phyloP scores from a whole-genome alignment of 30 jellyfish, hydroid and myxozoan genomes.

The Turritopsis dohrnii region DNA sequence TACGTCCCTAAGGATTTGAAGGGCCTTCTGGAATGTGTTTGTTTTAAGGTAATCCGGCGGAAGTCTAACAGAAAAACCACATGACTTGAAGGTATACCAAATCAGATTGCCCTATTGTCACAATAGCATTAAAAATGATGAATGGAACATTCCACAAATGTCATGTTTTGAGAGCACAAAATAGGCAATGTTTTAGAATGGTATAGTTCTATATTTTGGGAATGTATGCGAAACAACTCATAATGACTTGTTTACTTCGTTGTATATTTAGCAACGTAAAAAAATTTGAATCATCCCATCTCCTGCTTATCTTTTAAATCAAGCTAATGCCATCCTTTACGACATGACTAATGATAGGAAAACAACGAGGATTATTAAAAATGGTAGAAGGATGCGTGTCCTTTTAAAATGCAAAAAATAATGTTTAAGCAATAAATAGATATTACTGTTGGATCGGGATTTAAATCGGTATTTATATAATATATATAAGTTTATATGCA shows the following conservation, averaged over 20 bases:
- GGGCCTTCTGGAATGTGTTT: neutral
- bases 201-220: neutral
- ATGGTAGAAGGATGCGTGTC: neutral
- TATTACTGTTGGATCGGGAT: neutral
- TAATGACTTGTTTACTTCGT: neutral
- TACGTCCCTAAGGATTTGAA: neutral
- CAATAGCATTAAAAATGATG: neutral
- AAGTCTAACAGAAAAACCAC: neutral
- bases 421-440: neutral
- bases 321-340: neutral
- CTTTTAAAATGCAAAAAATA: neutral
- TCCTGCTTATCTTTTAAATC: neutral
- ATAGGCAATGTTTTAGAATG: neutral
- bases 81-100: neutral
- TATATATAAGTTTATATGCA: no score
- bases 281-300: neutral
- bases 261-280: no score
- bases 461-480: no score
- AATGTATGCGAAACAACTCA: neutral
- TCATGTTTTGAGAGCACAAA: neutral
- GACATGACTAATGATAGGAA: neutral
- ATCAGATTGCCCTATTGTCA: neutral
- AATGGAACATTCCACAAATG: neutral
- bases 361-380: neutral
- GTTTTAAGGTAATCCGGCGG: neutral